Base-by-base conservation (phyloP, 30 jellyfish, hydroid and myxozoan species). In the Aurelia sp. region DNA sequence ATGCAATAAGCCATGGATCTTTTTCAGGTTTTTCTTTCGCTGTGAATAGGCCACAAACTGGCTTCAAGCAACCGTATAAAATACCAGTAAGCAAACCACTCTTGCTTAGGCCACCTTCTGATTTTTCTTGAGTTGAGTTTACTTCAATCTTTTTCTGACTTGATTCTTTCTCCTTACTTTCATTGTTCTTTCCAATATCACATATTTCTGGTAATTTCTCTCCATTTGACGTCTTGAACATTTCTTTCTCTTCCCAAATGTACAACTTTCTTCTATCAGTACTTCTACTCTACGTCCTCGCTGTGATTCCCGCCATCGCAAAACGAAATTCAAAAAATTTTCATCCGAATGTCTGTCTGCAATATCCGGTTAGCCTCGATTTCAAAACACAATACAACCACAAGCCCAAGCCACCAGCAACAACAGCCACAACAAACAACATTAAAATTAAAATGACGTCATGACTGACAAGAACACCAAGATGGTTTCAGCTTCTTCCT, bases 1-100 rank as follows among this genome's bases (percentile, higher is more conserved):
- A 90, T 35, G 98, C 91, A 40, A 96, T 96, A 18, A 91, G 80
- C 99, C 99, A 96, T 40, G 92, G 88, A 48, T 90, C 97, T 66
- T 62, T 63, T 38, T 50, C 61, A 5, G 74, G 15, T 19, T 44
- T 72, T 30, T 80, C 86, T 58, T 66, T 69, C 55, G 77, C 74
- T 67, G 64, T 74, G 21, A 90, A 63, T 35, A 81, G n/a, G 27
- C 97, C 82, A 69, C 91, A 81, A 35, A 90, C 88, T 44, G 97
- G 97, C 72, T 74, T 81, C 68, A 90, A 62, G 89, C 97, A 90
- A 41, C 94, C 88, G 59, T 48, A 33, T 19, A 88, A 68, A 12
- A 78, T 61, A 76, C 96, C 88, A 13, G 89, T 27, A 18, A 88
- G 62, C 60, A 67, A 41, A 24, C 86, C 63, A 64, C 55, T 44